A percentile compares a stretch with the other conserved stretches of the same genome.
Conservation (phyloP, 2,113 vertebrate species). For the Emydocephalus ijimae region DNA sequence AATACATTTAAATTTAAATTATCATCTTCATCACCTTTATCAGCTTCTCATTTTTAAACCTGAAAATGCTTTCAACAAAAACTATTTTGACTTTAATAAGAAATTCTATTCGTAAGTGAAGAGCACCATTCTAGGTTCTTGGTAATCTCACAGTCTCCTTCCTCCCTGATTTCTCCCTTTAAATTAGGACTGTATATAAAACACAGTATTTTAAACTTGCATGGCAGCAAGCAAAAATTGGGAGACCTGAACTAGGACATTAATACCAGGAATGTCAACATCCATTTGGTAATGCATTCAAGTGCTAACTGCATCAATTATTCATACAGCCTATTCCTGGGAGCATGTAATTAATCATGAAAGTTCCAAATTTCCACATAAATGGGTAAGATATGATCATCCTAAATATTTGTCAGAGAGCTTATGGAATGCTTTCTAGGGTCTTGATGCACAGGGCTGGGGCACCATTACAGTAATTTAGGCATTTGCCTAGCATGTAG, state of each 20-base stretch:
- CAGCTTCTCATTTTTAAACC: not conserved
- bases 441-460: not conserved
- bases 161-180: not conserved
- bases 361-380: not conserved
- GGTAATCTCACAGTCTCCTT: not conserved
- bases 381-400: not conserved
- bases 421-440: not conserved
- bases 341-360: not conserved
- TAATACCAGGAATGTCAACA: not conserved
- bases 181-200: not conserved
- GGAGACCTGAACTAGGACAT: not conserved
- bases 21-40: not conserved
- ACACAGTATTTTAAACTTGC: not conserved
- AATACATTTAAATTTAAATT: not conserved
- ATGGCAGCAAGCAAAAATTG: not conserved
- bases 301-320: conserved; percentile 11
- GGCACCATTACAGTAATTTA: not conserved
- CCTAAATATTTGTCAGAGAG: not conserved
- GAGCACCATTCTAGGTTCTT: not conserved
- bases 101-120: not conserved
- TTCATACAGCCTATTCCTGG: not conserved
- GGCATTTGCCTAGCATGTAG: not conserved
- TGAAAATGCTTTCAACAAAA: not conserved
- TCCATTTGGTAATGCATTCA: not conserved
- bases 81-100: not conserved